Conservation (phyloP, 2,113 vertebrate species). For the Peromyscus polionotus region DNA sequence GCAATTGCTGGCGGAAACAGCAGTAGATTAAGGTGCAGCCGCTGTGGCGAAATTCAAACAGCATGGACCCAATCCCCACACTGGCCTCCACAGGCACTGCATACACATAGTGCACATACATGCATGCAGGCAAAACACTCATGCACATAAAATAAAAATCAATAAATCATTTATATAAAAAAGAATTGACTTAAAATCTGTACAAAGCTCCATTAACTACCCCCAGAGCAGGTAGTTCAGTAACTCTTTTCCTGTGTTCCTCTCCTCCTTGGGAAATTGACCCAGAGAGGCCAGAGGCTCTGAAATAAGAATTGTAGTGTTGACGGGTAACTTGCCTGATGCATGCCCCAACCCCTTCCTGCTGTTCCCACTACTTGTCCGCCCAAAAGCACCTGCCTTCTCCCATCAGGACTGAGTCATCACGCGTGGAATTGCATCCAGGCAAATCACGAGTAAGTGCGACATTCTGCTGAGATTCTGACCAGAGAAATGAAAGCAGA, state of each 20-base stretch:
- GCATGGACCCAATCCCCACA: not conserved
- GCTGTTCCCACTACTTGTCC: not conserved
- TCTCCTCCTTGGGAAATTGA: not conserved
- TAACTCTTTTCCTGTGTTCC: not conserved
- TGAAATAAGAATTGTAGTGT: no score
- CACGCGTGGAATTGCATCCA: not conserved
- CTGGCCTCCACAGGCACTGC: not conserved
- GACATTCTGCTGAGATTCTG: no score
- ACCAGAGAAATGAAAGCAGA: no score
- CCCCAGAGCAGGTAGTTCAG: not conserved
- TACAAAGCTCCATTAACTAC: not conserved
- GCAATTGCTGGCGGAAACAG: no score
- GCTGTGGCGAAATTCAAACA: no score
- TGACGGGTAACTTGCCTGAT: not conserved
- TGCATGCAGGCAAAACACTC: not conserved
- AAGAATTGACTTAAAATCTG: not conserved
- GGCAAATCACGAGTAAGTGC: no score
- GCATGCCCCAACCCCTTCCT: not conserved
- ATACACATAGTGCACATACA: not conserved
- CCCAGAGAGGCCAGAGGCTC: not conserved
- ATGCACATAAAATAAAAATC: not conserved
- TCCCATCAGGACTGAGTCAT: not conserved
- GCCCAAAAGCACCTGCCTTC: not conserved
- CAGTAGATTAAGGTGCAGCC: no score
- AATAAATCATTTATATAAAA: not conserved